Conservation (phyloP, 2,797 vertebrate genomes). For the Podarcis siculus region DNA sequence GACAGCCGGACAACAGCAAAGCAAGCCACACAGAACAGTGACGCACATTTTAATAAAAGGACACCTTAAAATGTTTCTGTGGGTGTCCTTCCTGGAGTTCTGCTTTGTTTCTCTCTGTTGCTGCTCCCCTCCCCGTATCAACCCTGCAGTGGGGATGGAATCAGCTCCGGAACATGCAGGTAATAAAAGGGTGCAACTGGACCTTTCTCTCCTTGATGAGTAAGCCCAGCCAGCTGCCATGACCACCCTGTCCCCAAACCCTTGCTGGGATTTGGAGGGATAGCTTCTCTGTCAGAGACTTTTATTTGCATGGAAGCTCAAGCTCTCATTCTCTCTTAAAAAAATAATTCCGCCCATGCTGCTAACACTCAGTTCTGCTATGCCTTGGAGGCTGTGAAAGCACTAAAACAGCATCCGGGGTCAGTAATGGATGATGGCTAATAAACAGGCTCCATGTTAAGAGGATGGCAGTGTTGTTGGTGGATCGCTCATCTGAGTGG, state of each 20-base stretch:
- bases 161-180: neutral
- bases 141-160: neutral
- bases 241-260: neutral
- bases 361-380: neutral
- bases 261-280: neutral
- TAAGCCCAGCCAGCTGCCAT: neutral
- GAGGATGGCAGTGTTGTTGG: neutral
- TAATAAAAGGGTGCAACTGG: no score
- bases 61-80: constrained; percentile 65
- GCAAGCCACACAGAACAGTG: constrained; percentile 69
- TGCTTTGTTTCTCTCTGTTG: neutral
- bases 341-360: neutral
- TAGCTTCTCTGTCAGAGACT: neutral
- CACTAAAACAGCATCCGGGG: neutral
- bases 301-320: no score
- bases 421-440: neutral
- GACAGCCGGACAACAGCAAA: constrained; percentile 60
- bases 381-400: neutral
- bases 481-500: neutral
- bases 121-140: neutral
- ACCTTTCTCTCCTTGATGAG: neutral
- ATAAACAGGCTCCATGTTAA: neutral
- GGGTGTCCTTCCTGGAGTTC: constrained; percentile 32
- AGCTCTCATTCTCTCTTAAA: no score
- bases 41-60: constrained; percentile 75